A percentile compares a stretch with the other conserved stretches of the same genome.
Evolutionary conservation across 2,888 invertebrate species (phyloP).

Genomic region (Pelosia muscerda): DNA sequence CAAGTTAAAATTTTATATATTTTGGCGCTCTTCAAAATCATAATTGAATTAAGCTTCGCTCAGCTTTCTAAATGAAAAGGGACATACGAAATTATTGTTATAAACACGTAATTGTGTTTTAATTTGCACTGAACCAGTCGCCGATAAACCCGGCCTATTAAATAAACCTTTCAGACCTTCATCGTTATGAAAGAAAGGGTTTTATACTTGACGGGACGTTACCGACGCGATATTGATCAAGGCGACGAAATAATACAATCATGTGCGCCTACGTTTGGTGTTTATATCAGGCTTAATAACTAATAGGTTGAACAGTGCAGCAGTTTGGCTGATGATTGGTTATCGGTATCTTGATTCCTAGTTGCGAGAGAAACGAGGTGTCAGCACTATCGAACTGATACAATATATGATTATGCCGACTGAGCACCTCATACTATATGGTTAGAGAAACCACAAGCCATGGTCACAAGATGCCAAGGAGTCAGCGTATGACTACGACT

Average conservation of each 20-base stretch:
- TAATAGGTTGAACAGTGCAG: background rate
- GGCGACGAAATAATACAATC: background rate
- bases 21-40: slow-evolving; percentile 8
- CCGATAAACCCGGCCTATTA: slow-evolving; percentile 49
- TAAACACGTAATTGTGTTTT: slow-evolving; percentile 49
- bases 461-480: too few relatives aligned
- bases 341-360: too few relatives aligned
- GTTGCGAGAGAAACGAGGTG: too few relatives aligned
- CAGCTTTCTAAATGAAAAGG: slow-evolving; percentile 36
- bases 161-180: slow-evolving; percentile 54
- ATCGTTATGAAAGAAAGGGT: slow-evolving; percentile 35
- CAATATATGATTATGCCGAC: too few relatives aligned
- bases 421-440: too few relatives aligned
- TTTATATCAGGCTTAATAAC: background rate
- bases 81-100: slow-evolving; percentile 46
- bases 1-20: background rate
- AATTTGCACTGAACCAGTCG: slow-evolving; percentile 44
- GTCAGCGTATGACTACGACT: too few relatives aligned
- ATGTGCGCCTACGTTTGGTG: background rate
- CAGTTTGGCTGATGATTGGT: too few relatives aligned
- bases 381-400: too few relatives aligned
- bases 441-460: too few relatives aligned
- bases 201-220: slow-evolving; percentile 9
- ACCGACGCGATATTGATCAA: background rate
- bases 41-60: slow-evolving; percentile 23